Base-by-base conservation (phyloP, 2,888 invertebrate genomes). In the Anthophora plumipes region DNA sequence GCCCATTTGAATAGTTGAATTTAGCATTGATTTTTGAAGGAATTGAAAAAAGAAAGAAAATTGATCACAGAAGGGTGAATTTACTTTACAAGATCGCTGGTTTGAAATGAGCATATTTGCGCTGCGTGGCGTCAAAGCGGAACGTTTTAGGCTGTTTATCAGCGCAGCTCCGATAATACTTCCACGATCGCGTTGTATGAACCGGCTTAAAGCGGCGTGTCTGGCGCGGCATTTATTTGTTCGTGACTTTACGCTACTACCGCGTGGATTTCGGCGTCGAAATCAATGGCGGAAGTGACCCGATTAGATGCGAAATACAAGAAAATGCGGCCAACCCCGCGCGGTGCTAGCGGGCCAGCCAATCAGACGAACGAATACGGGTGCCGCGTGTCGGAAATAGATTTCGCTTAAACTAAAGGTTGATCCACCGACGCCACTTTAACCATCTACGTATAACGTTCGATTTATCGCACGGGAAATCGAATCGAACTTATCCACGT, bases 321-420 rank as follows among this genome's bases (percentile, higher is more conserved):
- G 88, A 91, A 91, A 93, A 93, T 91, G 93, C 92, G 92, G 93
- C 89, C 93, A 91, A 89, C 80, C 90, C 87, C 86, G 88, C 87
- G 85, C 85, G 85, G 82, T 85, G 70, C 80, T 86, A 86, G 78
- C 83, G 87, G 83, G 90, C 89, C 88, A 90, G 90, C 91, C 91
- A 92, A 91, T 91, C 90, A 82, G 85, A 84, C 85, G 87, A 88
- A 88, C 85, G 88, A 86, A 88, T 89, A 85, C 87, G 87, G 88
- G 89, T 88, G 83, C 89, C 85, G 87, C 82, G 89, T 81, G 90
- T 89, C 91, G 90, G 90, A 93, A 92, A 93, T 93, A 93, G 92
- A 92, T 89, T 88, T 91, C 83, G 89, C 89, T 89, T 85, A 89
- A 91, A 85, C 84, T 83, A 88, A 91, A 91, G 88, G 88, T 90